Evolutionary conservation across 1,140 invertebrate species (phyloP), one percentile per base, ranked within the genome.

Genomic region (Heliconius hermathena): DNA sequence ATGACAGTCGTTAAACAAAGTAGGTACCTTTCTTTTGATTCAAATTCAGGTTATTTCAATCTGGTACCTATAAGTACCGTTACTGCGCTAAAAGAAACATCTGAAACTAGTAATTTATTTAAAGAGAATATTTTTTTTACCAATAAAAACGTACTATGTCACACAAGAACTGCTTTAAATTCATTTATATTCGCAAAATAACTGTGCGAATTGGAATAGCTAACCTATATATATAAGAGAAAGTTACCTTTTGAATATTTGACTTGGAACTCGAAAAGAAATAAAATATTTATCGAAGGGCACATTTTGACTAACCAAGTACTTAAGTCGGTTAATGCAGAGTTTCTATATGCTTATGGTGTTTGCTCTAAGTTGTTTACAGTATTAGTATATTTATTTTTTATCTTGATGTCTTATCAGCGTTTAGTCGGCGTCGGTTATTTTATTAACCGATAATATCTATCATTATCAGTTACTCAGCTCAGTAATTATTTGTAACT

Each of bases 111-210:
- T 66, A 66, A n/a, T n/a, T 66, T 66, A 66, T 29, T 16, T 16
- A 29, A 66, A 66, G 1, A 18, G 3, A 66, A 66, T 66, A 29
- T 22, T 66, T 66, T 26, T 66, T 66, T 29, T 9, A 66, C 13
- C 26, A 57, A 66, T 11, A 11, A 72, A 72, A 1, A 20, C 20
- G 29, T 71, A 22, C 8, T 18, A 71, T 22, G 54, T 38, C 36
- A 22, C 38, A 75, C 74, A n/a, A 70, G 38, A 20, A 26, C 3
- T 71, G 9, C 8, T 46, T 76, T 70, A 6, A 46, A 46, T 60
- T 76, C 26, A 71, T 54, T 36, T 70, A 20, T 76, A 54, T 29
- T 76, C 46, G 74, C 60, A 36, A 76, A 70, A 49, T 71, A 71
- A 76, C 18, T 36, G 54, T 38, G 57, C 54, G 38, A 76, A 76